Base-by-base conservation (phyloP, 2,113 vertebrate genomes). In the Caretta caretta region DNA sequence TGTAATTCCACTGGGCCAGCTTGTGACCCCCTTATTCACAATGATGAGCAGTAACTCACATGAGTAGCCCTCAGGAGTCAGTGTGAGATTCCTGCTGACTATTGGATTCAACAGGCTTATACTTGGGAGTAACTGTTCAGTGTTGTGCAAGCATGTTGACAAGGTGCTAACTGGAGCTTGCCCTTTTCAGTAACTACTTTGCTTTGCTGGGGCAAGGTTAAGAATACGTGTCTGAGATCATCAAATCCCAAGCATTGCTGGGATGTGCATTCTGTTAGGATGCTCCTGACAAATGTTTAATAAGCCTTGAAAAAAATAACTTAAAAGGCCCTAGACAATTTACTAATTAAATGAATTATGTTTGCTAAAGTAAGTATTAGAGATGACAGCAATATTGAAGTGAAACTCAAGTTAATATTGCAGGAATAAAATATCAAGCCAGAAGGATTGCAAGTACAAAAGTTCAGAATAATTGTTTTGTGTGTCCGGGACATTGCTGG, bases 301-400 rank as follows among this genome's bases (percentile, higher is more conserved):
- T 92, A 91, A 92, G 78, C 54, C 89, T 93, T 80, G 51, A 85
- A 88, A 85, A 96, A 86, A 86, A 54, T 17, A 46, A 83, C 53
- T 42, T 65, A 88, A 82, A 94, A 95, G 9, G 29, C 62, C 83
- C 16, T 57, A 83, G 75, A n/a, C 53, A 90, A 91, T 88, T 92
- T 95, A 54, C 80, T 96, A 92, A 91, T 90, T 86, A 93, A 91
- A 92, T 95, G 2, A 90, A 94, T 92, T 91, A 11, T 88, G 31
- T 96, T 94, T 96, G 89, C 48, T 87, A 90, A 95, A 8, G n/a
- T 53, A 92, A 65, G n/a, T 76, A 87, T 95, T 96, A 85, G 59
- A 88, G 56, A 86, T 88, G 93, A 88, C 89, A 88, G 56, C 48
- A 69, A 48, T 49, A 59, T 93, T 93, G 80, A 80, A 89, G 79